A percentile compares a stretch with the other conserved stretches of the same genome.
Evolutionary conservation across 2,113 vertebrate genomes (phyloP).

Genomic region (Lasiurus borealis): DNA sequence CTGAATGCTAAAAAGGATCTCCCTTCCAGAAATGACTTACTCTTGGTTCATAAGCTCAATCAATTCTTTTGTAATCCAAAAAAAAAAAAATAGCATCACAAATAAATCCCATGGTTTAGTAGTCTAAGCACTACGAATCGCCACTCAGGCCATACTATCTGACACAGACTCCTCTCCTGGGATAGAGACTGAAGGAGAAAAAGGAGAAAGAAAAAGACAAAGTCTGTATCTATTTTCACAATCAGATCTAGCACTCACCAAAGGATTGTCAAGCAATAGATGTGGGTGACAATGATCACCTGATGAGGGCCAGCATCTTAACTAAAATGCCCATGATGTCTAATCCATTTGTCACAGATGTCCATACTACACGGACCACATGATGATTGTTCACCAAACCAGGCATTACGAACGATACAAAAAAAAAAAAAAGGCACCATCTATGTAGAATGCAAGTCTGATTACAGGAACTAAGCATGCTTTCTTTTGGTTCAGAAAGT

Average conservation of each 20-base stretch:
- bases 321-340: neutral
- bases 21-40: constrained; percentile 44
- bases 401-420: neutral
- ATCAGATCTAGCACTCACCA: constrained; percentile 51
- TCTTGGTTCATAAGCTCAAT: constrained; percentile 64
- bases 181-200: neutral
- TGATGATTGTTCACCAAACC: constrained; percentile 48
- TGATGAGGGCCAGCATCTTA: constrained; percentile 4
- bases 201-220: neutral
- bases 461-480: neutral
- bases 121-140: constrained; percentile 5
- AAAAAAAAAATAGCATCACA: neutral
- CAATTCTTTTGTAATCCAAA: constrained; percentile 64
- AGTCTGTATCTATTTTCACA: constrained; percentile 49
- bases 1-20: constrained; percentile 60
- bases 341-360: neutral
- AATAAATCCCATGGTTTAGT: constrained; percentile 58
- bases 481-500: neutral
- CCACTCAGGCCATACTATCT: neutral
- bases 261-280: constrained; percentile 42
- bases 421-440: neutral
- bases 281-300: neutral
- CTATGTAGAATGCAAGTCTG: constrained; percentile 19
- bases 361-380: neutral
- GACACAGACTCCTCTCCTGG: neutral